Evolutionary conservation across 2,113 vertebrate genomes (phyloP).

Genomic region (Xenus cinereus): DNA sequence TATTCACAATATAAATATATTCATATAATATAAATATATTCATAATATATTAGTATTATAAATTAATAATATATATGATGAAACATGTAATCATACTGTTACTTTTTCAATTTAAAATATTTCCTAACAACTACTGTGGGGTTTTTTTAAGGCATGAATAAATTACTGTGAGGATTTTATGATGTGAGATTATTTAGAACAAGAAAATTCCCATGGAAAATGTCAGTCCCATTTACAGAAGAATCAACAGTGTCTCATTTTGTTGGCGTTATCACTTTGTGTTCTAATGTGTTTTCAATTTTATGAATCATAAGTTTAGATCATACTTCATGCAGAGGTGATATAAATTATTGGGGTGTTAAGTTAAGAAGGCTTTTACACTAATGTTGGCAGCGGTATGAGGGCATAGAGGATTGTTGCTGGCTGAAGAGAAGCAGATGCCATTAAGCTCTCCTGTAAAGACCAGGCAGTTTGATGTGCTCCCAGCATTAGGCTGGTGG

Average conservation of each 20-base stretch:
- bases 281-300: background rate
- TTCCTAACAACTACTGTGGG: background rate
- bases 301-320: background rate
- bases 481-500: background rate
- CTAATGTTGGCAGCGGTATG: background rate
- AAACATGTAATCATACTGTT: background rate
- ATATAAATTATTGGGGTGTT: background rate
- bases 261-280: background rate
- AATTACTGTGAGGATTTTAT: background rate
- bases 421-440: background rate
- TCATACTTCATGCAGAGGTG: background rate
- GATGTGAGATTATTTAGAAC: background rate
- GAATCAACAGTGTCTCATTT: background rate
- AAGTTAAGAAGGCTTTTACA: conserved; percentile 4
- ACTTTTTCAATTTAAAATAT: background rate
- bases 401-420: background rate
- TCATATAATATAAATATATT: too few relatives aligned
- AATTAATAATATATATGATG: too few relatives aligned
- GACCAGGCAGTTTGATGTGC: background rate
- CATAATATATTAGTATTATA: too few relatives aligned
- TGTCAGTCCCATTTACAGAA: background rate
- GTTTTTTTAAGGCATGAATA: background rate
- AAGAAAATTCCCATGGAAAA: background rate
- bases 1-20: too few relatives aligned
- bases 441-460: background rate